These are phyloP conservation scores for Onychostruthus taczanowskii DNA, from an alignment of 2,113 vertebrate genomes.

Conservation along the genomic window DNA sequence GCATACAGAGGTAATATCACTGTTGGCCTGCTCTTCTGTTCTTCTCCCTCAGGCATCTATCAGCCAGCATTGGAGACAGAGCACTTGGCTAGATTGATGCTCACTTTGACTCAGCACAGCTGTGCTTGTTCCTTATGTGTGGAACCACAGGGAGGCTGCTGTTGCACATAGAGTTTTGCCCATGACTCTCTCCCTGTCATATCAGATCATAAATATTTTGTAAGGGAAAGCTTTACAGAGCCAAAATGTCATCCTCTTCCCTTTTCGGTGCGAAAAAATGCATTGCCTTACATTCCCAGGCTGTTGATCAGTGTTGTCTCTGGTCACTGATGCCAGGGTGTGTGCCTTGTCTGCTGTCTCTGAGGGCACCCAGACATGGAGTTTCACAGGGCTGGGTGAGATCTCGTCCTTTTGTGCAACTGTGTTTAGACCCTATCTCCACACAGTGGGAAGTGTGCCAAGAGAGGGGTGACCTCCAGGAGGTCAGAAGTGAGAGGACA, in stretches of 20 bases:
- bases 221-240: background rate
- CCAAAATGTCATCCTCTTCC: background rate
- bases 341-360: background rate
- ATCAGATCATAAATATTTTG: background rate
- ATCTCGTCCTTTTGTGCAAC: background rate
- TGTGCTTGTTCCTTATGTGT: background rate
- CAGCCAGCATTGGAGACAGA: background rate
- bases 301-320: background rate
- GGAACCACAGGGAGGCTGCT: background rate
- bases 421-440: background rate
- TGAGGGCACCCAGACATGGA: background rate
- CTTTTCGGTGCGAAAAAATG: background rate
- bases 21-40: background rate
- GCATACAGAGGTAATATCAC: background rate
- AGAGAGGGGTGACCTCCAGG: background rate
- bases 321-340: background rate
- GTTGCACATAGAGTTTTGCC: background rate
- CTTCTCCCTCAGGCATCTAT: background rate
- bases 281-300: background rate
- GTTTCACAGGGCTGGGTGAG: background rate
- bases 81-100: background rate
- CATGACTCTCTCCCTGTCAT: background rate
- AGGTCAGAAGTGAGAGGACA: background rate
- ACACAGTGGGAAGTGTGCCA: background rate
- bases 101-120: background rate